These are phyloP conservation scores for Stenurella melanura DNA, from an alignment of 2,888 invertebrate species.

Conservation along the genomic window DNA sequence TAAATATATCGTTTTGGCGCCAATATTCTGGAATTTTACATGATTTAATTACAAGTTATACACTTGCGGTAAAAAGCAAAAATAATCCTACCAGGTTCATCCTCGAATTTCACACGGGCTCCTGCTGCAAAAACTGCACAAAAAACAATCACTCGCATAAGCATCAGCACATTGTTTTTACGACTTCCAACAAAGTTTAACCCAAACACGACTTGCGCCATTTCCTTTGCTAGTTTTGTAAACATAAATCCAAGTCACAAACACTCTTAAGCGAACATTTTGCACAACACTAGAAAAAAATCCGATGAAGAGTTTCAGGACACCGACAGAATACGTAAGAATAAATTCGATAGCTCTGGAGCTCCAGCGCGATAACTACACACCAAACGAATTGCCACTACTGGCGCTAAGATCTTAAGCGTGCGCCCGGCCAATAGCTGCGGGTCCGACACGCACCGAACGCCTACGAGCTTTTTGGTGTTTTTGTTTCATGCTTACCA, in stretches of 20 bases:
- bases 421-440: slow-evolving; percentile 66
- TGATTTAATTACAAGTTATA: no score
- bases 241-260: background rate
- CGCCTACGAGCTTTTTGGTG: slow-evolving; percentile 57
- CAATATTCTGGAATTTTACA: background rate
- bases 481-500: slow-evolving; percentile 34
- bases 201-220: slow-evolving; percentile 8
- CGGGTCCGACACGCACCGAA: slow-evolving; percentile 61
- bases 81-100: slow-evolving; percentile 58
- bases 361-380: slow-evolving; percentile 45
- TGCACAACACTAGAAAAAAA: slow-evolving; percentile 18
- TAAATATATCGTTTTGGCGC: slow-evolving; percentile 5
- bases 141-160: slow-evolving; percentile 58
- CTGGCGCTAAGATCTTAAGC: slow-evolving; percentile 63
- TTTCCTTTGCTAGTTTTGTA: background rate
- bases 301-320: background rate
- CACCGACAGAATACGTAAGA: slow-evolving; percentile 16
- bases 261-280: slow-evolving; percentile 22
- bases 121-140: slow-evolving; percentile 52
- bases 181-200: slow-evolving; percentile 24
- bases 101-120: slow-evolving; percentile 52
- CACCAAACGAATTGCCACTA: slow-evolving; percentile 64
- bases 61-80: background rate
- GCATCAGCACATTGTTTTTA: slow-evolving; percentile 53
- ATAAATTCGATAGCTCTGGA: background rate